Conservation (phyloP, 2,797 vertebrate species). For the Jordanella pulchra region DNA sequence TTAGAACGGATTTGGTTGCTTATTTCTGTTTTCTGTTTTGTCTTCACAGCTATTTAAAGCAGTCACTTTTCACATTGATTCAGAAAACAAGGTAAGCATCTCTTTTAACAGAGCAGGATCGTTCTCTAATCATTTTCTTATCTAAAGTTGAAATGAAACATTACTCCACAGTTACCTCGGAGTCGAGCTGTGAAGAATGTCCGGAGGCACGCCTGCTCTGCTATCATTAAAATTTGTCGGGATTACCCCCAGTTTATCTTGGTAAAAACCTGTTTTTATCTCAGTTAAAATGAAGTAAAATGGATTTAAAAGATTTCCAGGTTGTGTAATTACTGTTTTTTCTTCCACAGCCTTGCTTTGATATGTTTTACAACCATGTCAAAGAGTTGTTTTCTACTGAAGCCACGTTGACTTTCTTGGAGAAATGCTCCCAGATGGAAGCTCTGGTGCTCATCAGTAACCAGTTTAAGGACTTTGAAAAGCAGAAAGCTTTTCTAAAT, state of each 20-base stretch:
- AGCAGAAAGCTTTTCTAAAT: constrained; percentile 90
- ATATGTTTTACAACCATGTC: constrained; percentile 90
- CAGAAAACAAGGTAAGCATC: constrained; percentile 87
- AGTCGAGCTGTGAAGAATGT: constrained; percentile 92
- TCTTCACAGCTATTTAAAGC: constrained; percentile 86
- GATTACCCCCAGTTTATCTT: constrained; percentile 91
- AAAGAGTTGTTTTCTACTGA: constrained; percentile 88
- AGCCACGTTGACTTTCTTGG: constrained; percentile 87
- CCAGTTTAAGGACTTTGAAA: constrained; percentile 92
- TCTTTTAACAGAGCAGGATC: background rate
- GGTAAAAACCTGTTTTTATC: constrained; percentile 70
- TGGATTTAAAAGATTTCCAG: background rate
- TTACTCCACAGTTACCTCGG: constrained; percentile 81
- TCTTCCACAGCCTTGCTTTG: constrained; percentile 88
- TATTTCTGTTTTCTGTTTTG: constrained; percentile 18
- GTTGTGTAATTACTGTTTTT: background rate
- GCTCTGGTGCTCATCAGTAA: constrained; percentile 95
- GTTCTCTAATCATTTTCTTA: background rate
- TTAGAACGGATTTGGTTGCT: background rate
- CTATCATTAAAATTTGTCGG: constrained; percentile 94
- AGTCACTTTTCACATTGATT: constrained; percentile 89
- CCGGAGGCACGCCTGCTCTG: constrained; percentile 92
- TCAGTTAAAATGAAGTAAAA: background rate
- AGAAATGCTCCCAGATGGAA: constrained; percentile 93
- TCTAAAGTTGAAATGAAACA: background rate